Evolutionary conservation across 2,888 invertebrate species (phyloP).

Genomic region (Thereva nobilitata): DNA sequence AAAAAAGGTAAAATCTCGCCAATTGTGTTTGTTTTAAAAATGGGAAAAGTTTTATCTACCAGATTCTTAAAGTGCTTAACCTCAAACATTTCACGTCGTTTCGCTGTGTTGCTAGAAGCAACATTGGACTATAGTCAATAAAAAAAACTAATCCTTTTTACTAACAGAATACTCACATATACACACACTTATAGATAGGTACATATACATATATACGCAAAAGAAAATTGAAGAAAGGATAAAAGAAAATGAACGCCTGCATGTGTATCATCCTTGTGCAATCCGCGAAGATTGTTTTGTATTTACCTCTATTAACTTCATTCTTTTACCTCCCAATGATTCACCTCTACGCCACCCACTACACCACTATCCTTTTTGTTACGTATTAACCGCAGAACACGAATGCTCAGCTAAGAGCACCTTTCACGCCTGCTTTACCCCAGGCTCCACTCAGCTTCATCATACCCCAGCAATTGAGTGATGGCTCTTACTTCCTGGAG

Average conservation of each 20-base stretch:
- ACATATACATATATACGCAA: no score
- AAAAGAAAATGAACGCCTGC: background rate
- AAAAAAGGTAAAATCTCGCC: background rate
- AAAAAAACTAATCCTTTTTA: slow-evolving; percentile 11
- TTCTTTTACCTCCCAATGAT: background rate
- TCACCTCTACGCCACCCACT: no score
- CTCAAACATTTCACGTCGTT: background rate
- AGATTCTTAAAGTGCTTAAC: slow-evolving; percentile 8
- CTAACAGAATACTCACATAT: background rate
- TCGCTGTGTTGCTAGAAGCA: background rate
- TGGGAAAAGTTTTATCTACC: slow-evolving; percentile 15
- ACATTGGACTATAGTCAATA: slow-evolving; percentile 9
- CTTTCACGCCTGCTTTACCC: slow-evolving; percentile 8
- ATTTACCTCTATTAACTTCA: slow-evolving; percentile 15
- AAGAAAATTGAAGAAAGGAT: background rate
- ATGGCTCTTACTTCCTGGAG: slow-evolving; percentile 23
- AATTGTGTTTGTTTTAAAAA: slow-evolving; percentile 16
- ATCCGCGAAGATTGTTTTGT: slow-evolving; percentile 9
- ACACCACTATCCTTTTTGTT: no score
- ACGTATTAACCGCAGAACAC: slow-evolving; percentile 1
- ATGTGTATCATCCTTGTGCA: background rate
- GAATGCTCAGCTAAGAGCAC: slow-evolving; percentile 16
- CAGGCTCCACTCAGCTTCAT: background rate
- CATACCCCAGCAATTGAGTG: slow-evolving; percentile 23
- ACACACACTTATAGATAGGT: no score